Percentiles rank a stretch among this genome's conserved stretches.
Conservation (phyloP, 2,113 vertebrate genomes). For the Odobenus rosmarus region DNA sequence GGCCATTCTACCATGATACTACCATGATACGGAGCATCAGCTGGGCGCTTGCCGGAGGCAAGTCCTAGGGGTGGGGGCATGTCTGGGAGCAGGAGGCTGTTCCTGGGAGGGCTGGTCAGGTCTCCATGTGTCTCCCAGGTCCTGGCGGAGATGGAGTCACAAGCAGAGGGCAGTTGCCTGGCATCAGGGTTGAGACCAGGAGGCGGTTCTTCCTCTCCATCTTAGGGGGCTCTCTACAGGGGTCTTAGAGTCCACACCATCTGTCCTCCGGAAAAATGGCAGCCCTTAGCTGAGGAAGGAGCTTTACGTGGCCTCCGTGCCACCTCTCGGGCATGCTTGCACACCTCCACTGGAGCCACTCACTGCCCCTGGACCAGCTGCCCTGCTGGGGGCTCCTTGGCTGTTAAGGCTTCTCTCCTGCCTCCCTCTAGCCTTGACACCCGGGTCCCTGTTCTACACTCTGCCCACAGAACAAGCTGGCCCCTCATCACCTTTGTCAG, state of each 20-base stretch:
- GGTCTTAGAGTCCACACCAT: not conserved
- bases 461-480: not conserved
- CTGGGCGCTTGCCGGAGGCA: not conserved
- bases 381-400: not conserved
- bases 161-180: not conserved
- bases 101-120: not conserved
- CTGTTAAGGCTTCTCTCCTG: not conserved
- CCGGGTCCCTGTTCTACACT: not conserved
- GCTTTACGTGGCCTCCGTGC: not conserved
- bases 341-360: not conserved
- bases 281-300: not conserved
- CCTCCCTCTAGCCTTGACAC: not conserved
- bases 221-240: not conserved
- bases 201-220: not conserved
- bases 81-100: not conserved
- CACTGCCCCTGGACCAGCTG: too few relatives aligned
- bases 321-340: not conserved
- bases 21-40: too few relatives aligned
- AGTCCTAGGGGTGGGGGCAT: accelerated
- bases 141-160: not conserved
- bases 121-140: not conserved
- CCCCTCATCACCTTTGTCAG: not conserved
- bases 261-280: not conserved
- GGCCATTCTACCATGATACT: too few relatives aligned
- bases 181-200: not conserved